Evolutionary conservation across 2,113 vertebrate species (phyloP), one percentile per base, ranked within the genome.

Genomic region (Pollimyrus isidori): DNA sequence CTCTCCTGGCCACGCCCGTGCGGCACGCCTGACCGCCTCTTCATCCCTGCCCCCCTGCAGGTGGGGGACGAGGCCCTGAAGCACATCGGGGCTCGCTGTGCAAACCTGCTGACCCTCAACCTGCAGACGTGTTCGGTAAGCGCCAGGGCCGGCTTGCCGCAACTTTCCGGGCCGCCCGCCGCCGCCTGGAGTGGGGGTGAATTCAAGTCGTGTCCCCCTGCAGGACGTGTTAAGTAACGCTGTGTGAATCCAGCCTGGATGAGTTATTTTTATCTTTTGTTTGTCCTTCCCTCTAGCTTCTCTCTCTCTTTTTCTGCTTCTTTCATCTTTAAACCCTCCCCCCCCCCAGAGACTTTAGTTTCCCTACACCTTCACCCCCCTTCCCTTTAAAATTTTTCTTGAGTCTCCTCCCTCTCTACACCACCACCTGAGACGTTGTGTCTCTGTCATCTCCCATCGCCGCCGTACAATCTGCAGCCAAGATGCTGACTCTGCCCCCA

Each of bases 31-130:
- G 39, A 42, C 21, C 90, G 48, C 88, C 84, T 80, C 88, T 21
- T 69, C 46, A 17, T 39, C 30, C 30, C 10, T 2, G 58, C 30
- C 7, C 13, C 1, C 10, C 91, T 92, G 0, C 94, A 99, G 98
- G 94, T 99, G 30, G 98, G 99, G 93, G 98, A 99, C 1, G 98
- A 99, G 94, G 98, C 98, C 87, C 95, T 99, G 92, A 99, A 99
- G 91, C 97, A 98, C 92, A 99, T 99, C 0, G 98, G 98, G 35
- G 96, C 96, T 7, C 95, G 99, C 90, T 99, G 98, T 95, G 97
- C 98, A 3, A 97, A 99, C 42, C 95, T 99, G 95, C 96, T 98
- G 94, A 99, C 98, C 4, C 96, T 99, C 92, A 99, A 99, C 95
- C 93, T 99, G 73, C 98, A 99, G 93, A 98, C 98, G 0, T 99